phyloP scores from a whole-genome alignment of 2,797 vertebrate species.

The Karalla daura region DNA sequence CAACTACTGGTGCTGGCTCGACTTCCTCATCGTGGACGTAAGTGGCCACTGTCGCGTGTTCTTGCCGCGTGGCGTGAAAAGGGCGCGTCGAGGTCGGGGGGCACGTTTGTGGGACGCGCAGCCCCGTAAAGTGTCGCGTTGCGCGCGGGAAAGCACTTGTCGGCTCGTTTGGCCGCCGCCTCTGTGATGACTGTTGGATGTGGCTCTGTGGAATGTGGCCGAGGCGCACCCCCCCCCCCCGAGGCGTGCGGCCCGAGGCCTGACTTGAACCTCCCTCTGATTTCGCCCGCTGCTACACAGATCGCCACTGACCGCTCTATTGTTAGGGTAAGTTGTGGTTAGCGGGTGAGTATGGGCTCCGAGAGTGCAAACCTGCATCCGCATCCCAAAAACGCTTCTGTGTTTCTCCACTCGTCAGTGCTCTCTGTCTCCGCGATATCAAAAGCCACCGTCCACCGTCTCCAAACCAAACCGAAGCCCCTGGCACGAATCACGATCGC shows the following conservation, averaged over 20 bases:
- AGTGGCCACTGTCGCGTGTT: conserved; percentile 73
- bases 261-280: conserved; percentile 79
- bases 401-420: conserved; percentile 75
- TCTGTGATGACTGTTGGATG: conserved; percentile 23
- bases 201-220: conserved; percentile 42
- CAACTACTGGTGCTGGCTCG: conserved; percentile 98
- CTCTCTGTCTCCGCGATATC: conserved; percentile 78
- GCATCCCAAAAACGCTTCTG: conserved; percentile 73
- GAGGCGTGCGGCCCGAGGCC: conserved; percentile 47
- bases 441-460: conserved; percentile 81
- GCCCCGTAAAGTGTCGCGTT: conserved; percentile 12
- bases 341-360: conserved; percentile 79
- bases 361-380: conserved; percentile 64
- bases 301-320: conserved; percentile 85
- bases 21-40: conserved; percentile 98
- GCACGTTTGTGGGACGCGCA: conserved; percentile 17
- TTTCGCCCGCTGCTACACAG: conserved; percentile 82
- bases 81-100: no score
- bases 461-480: conserved; percentile 30
- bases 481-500: not conserved
- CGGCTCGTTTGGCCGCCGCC: not conserved
- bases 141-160: conserved; percentile 29
- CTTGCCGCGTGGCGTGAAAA: not conserved
- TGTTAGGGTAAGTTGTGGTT: conserved; percentile 87
- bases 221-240: no score